phyloP scores from a whole-genome alignment of 2,797 vertebrate species.

The Mus spretus region DNA sequence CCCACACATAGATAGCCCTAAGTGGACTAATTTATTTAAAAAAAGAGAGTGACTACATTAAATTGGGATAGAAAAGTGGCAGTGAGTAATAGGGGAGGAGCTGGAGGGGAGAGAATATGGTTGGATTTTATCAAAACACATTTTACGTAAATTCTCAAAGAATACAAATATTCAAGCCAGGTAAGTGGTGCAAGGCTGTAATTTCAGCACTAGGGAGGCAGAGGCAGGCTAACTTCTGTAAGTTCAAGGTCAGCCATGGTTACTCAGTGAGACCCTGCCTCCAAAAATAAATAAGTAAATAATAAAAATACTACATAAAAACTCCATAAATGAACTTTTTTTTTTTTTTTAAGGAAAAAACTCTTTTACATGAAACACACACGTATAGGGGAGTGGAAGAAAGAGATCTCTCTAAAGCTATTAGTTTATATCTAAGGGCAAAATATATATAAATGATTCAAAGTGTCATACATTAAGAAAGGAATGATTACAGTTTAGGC shows the following conservation, averaged over 20 bases:
- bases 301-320: background rate
- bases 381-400: background rate
- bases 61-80: background rate
- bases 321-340: background rate
- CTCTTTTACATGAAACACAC: slow-evolving; percentile 26
- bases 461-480: slow-evolving; percentile 30
- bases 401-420: background rate
- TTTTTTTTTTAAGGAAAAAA: slow-evolving; percentile 20
- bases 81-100: background rate
- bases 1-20: background rate
- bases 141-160: background rate
- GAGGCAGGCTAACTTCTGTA: background rate
- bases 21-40: background rate
- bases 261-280: background rate
- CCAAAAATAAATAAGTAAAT: background rate
- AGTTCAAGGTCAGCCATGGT: background rate
- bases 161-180: background rate
- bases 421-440: slow-evolving; percentile 44
- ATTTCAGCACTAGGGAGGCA: background rate
- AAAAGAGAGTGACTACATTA: background rate
- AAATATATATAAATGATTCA: background rate
- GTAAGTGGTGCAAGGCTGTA: background rate
- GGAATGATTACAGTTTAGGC: slow-evolving; percentile 16
- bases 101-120: background rate
- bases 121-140: background rate